Evolutionary conservation across 2,113 vertebrate species (phyloP).

Genomic region (Phaethornis superciliosus): DNA sequence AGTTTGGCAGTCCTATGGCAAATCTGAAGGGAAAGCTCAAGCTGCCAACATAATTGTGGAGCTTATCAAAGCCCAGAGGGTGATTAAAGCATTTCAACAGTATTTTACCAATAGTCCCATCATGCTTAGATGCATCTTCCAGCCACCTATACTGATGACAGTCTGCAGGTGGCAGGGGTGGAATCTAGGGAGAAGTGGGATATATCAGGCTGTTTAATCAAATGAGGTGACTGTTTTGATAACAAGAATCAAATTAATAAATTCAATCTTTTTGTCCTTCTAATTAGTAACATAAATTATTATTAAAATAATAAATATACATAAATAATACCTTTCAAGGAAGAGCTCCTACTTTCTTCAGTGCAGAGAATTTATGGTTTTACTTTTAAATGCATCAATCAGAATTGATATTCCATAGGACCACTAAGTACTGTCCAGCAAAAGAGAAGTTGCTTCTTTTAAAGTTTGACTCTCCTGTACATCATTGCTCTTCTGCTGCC

Average conservation of each 20-base stretch:
- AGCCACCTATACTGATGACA: neutral
- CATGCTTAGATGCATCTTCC: neutral
- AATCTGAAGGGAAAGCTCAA: conserved; percentile 9
- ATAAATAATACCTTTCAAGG: neutral
- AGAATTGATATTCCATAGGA: neutral
- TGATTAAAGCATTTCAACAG: neutral
- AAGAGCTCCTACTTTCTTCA: neutral
- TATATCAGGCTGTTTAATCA: neutral
- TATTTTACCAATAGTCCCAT: neutral
- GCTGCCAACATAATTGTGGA: neutral
- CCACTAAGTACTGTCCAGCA: neutral
- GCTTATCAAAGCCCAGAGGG: neutral
- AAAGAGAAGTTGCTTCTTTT: neutral
- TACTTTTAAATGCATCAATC: neutral
- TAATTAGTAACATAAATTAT: neutral
- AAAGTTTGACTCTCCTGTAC: neutral
- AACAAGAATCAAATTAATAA: neutral
- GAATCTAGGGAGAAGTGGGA: neutral
- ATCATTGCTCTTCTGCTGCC: neutral
- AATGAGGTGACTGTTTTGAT: neutral
- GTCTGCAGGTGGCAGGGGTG: neutral
- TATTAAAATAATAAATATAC: too few species aligned
- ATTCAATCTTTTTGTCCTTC: neutral
- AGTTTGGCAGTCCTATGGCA: neutral
- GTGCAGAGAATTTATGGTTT: neutral